Evolutionary conservation across 2,888 invertebrate genomes (phyloP).

Genomic region (Tanytarsus gracilentus): DNA sequence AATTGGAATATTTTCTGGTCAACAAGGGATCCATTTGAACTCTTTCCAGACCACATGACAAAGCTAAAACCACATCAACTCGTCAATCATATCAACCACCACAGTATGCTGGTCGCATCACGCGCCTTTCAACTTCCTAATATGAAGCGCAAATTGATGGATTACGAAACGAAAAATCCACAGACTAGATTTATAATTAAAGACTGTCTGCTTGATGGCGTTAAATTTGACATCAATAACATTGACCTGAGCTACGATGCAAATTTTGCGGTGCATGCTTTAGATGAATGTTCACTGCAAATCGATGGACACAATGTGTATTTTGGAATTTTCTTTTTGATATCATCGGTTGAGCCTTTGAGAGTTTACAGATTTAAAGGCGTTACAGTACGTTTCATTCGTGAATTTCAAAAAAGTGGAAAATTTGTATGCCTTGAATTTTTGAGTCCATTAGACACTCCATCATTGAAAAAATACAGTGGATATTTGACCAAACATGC

Average conservation of each 20-base stretch:
- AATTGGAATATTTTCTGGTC: neutral
- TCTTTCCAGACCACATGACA: neutral
- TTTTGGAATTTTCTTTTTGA: neutral
- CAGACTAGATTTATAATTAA: neutral
- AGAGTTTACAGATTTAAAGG: no score
- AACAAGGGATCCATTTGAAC: neutral
- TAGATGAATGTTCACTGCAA: neutral
- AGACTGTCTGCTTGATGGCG: neutral
- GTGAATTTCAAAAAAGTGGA: neutral
- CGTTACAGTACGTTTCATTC: neutral
- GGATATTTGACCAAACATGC: no score
- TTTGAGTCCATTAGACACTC: no score
- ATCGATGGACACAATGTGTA: neutral
- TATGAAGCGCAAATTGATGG: neutral
- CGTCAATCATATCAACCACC: neutral
- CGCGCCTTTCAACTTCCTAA: neutral
- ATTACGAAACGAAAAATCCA: neutral
- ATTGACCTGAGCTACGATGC: neutral
- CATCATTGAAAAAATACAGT: no score
- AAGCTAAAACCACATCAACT: neutral
- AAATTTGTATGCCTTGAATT: no score
- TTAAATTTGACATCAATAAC: neutral
- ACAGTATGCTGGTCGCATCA: neutral
- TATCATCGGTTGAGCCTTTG: neutral
- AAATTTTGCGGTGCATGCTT: neutral